Evolutionary conservation across 2,888 invertebrate genomes (phyloP).

Genomic region (Panzeria rudis): DNA sequence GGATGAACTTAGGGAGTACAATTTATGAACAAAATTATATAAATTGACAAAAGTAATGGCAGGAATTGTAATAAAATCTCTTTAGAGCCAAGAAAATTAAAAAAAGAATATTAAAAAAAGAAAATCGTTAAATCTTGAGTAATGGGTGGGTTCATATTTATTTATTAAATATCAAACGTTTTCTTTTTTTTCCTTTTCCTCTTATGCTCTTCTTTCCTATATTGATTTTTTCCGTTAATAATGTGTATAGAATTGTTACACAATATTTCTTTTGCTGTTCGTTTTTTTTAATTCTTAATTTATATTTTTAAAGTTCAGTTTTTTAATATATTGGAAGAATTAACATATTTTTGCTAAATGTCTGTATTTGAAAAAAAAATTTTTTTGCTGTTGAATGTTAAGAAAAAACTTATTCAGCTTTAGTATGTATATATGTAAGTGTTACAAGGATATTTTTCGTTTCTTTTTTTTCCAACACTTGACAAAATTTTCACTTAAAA

Average conservation of each 20-base stretch:
- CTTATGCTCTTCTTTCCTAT: slow-evolving; percentile 26
- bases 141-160: slow-evolving; percentile 21
- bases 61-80: slow-evolving; percentile 53
- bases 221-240: slow-evolving; percentile 65
- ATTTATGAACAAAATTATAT: slow-evolving; percentile 36
- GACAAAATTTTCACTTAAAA: slow-evolving; percentile 48
- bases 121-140: slow-evolving; percentile 1
- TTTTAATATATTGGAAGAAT: slow-evolving; percentile 1
- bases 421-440: slow-evolving; percentile 80
- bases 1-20: slow-evolving; percentile 14
- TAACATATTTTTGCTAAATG: background rate
- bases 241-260: slow-evolving; percentile 58
- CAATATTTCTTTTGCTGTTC: slow-evolving; percentile 51
- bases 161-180: slow-evolving; percentile 31
- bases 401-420: slow-evolving; percentile 76
- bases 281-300: slow-evolving; percentile 24
- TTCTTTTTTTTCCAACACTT: slow-evolving; percentile 39
- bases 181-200: slow-evolving; percentile 2
- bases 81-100: background rate
- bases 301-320: slow-evolving; percentile 24
- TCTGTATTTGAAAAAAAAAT: background rate
- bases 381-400: background rate
- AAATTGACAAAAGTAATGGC: slow-evolving; percentile 5
- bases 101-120: background rate
- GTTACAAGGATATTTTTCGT: slow-evolving; percentile 76